These are phyloP conservation scores for Atta colombica DNA, from an alignment of 1,140 invertebrate species.

Conservation along the genomic window DNA sequence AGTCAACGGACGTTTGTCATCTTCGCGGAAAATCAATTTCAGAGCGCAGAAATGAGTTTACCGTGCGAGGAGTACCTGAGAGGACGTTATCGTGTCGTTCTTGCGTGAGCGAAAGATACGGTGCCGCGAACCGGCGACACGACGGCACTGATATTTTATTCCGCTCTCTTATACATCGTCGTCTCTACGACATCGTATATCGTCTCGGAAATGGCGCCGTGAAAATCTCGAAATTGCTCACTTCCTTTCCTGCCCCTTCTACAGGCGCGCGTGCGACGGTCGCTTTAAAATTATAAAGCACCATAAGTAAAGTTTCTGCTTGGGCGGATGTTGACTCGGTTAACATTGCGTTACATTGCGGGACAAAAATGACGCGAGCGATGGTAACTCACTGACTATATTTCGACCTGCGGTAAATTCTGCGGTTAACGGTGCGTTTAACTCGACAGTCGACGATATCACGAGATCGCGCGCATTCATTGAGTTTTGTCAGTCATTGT, in stretches of 20 bases:
- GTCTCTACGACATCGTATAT: neutral
- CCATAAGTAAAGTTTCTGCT: slow-evolving; percentile 25
- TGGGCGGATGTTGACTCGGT: slow-evolving; percentile 42
- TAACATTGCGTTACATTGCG: slow-evolving; percentile 24
- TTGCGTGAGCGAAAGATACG: slow-evolving; percentile 44
- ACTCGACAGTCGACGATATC: neutral
- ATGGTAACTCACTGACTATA: neutral
- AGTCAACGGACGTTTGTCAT: slow-evolving; percentile 42
- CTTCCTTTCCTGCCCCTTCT: slow-evolving; percentile 16
- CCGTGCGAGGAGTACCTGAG: slow-evolving; percentile 8
- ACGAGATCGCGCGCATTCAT: neutral
- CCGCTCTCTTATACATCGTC: slow-evolving; percentile 17
- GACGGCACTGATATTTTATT: slow-evolving; percentile 43
- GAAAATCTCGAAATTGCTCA: slow-evolving; percentile 42
- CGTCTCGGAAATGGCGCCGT: slow-evolving; percentile 13
- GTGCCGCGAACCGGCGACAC: neutral
- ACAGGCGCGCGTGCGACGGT: neutral
- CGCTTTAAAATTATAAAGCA: slow-evolving; percentile 39
- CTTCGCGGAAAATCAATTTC: slow-evolving; percentile 48
- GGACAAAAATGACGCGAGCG: slow-evolving; percentile 22
- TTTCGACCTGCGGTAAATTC: neutral
- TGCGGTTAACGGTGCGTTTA: neutral
- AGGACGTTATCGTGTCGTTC: slow-evolving; percentile 26
- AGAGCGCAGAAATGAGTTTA: slow-evolving; percentile 32
- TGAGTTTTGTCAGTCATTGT: neutral